Conservation (phyloP, 2,888 invertebrate genomes). For the Adelphocoris suturalis region DNA sequence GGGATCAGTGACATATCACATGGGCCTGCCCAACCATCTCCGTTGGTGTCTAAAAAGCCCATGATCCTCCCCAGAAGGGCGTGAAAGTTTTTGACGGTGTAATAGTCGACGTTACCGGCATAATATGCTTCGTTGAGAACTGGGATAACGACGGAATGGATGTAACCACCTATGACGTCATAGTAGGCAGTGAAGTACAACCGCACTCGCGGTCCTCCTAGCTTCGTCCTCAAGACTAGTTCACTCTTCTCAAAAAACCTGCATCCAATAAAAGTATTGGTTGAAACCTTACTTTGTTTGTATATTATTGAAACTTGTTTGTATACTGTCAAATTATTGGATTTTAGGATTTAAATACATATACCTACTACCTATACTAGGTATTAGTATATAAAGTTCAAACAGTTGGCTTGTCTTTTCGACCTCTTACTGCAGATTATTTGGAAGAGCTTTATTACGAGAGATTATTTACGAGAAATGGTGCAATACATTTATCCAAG, state of each 20-base stretch:
- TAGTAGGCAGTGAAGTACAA: conserved; percentile 70
- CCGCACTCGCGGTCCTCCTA: conserved; percentile 1
- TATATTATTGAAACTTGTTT: too few species aligned
- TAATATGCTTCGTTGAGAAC: conserved; percentile 75
- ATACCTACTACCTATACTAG: too few species aligned
- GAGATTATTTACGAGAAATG: too few species aligned
- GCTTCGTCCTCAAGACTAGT: conserved; percentile 36
- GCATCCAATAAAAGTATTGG: not conserved
- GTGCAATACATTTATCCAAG: too few species aligned
- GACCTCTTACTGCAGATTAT: too few species aligned
- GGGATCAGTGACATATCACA: conserved; percentile 74
- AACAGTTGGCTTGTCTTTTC: too few species aligned
- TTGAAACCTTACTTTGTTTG: too few species aligned
- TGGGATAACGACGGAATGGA: conserved; percentile 74
- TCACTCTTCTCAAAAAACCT: conserved; percentile 55
- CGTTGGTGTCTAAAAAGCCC: conserved; percentile 74
- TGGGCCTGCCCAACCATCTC: conserved; percentile 74
- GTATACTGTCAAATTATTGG: too few species aligned
- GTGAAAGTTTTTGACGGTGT: conserved; percentile 73
- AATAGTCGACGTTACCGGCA: conserved; percentile 75
- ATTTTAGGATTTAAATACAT: too few species aligned
- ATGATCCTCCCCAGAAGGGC: conserved; percentile 72
- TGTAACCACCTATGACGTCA: conserved; percentile 74
- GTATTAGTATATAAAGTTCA: too few species aligned
- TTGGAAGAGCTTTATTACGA: too few species aligned